Conservation (phyloP, 2,888 invertebrate genomes). For the Entomobrya proxima region DNA sequence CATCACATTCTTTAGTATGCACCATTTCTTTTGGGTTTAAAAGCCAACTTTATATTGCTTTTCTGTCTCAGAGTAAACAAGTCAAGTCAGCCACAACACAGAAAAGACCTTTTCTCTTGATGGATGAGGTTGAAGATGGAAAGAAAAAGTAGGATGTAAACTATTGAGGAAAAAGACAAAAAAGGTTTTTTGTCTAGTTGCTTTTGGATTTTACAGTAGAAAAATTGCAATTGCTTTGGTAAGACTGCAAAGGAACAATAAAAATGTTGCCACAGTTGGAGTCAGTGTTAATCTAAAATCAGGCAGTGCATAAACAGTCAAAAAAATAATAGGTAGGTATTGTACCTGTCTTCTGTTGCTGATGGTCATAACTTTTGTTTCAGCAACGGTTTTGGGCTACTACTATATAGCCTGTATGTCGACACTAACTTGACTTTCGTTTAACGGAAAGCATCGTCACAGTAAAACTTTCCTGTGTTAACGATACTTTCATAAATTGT, state of each 20-base stretch:
- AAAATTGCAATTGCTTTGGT: background rate
- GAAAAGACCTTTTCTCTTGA: background rate
- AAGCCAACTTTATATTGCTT: background rate
- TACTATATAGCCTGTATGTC: no score
- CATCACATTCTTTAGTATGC: background rate
- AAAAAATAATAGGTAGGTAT: no score
- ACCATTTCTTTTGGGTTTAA: background rate
- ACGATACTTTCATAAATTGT: background rate
- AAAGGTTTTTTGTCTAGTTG: background rate
- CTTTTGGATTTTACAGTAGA: background rate
- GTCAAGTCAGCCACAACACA: background rate
- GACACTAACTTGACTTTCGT: no score
- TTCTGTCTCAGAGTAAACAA: background rate
- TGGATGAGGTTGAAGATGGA: background rate
- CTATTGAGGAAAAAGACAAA: background rate
- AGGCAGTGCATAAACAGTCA: no score
- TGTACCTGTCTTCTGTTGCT: no score
- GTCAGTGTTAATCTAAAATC: slow-evolving; percentile 45
- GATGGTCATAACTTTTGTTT: no score
- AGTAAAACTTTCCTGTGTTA: no score
- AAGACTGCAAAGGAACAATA: background rate
- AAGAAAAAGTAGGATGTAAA: background rate
- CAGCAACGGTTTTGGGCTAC: no score
- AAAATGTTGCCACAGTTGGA: slow-evolving; percentile 38
- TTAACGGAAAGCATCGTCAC: no score